Conservation (phyloP, 1,140 invertebrate genomes). For the Lasioglossum baleicum region DNA sequence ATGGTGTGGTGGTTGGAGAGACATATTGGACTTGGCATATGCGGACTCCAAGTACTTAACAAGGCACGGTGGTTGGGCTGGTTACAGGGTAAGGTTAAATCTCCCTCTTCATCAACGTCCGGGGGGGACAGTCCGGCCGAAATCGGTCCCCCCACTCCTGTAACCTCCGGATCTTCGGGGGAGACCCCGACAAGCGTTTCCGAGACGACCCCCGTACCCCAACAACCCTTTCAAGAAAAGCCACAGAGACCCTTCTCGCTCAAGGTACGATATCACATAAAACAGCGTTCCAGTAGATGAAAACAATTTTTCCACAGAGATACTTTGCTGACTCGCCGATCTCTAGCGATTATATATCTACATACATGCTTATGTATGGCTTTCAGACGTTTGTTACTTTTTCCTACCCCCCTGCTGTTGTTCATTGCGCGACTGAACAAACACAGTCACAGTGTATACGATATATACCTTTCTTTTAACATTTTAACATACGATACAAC, state of each 20-base stretch:
- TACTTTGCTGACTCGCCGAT: slow-evolving; percentile 23
- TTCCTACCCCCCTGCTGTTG: slow-evolving; percentile 17
- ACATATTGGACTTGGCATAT: slow-evolving; percentile 64
- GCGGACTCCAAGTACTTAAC: slow-evolving; percentile 78
- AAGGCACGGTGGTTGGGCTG: slow-evolving; percentile 80
- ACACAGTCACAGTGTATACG: slow-evolving; percentile 2
- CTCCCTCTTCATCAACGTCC: slow-evolving; percentile 81
- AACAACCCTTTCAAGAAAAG: slow-evolving; percentile 79
- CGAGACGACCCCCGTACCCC: slow-evolving; percentile 73
- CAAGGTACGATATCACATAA: slow-evolving; percentile 80
- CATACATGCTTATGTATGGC: slow-evolving; percentile 60
- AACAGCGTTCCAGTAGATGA: slow-evolving; percentile 42
- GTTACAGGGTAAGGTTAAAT: slow-evolving; percentile 85
- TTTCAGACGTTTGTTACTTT: slow-evolving; percentile 42
- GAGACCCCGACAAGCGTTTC: slow-evolving; percentile 71
- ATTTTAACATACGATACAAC: slow-evolving; percentile 31
- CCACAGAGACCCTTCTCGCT: slow-evolving; percentile 84
- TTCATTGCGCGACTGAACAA: slow-evolving; percentile 16
- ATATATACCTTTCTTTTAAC: slow-evolving; percentile 28
- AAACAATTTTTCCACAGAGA: slow-evolving; percentile 27
- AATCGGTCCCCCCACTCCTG: slow-evolving; percentile 77
- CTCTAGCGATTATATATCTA: slow-evolving; percentile 40
- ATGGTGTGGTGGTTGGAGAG: slow-evolving; percentile 64
- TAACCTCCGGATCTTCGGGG: slow-evolving; percentile 73
- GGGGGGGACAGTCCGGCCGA: slow-evolving; percentile 80